phyloP scores from a whole-genome alignment of 2,113 vertebrate species.

The Festucalex cinctus region DNA sequence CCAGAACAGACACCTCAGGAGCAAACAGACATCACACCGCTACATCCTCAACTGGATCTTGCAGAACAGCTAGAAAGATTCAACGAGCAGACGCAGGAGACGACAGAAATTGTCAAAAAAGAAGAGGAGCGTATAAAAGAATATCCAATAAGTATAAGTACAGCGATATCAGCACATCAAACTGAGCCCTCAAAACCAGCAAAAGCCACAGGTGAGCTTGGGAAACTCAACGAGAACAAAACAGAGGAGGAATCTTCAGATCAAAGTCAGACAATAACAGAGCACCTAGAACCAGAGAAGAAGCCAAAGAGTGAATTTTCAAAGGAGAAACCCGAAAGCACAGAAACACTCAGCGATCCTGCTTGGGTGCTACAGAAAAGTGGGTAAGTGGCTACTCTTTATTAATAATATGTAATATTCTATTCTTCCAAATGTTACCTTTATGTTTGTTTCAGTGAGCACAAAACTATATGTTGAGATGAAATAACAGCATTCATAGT shows the following conservation, averaged over 20 bases:
- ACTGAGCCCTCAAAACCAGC: not conserved
- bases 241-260: constrained; percentile 6
- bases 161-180: not conserved
- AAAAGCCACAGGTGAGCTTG: constrained; percentile 6
- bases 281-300: constrained; percentile 18
- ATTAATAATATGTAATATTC: not conserved
- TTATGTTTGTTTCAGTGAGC: not conserved
- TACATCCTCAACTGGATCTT: constrained; percentile 20
- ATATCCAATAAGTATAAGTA: not conserved
- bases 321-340: constrained; percentile 29
- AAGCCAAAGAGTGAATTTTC: constrained; percentile 12
- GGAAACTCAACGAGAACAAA: constrained; percentile 10
- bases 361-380: constrained; percentile 40
- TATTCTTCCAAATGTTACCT: not conserved
- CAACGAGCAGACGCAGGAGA: constrained; percentile 12
- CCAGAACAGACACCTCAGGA: constrained; percentile 26
- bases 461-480: not conserved
- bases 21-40: constrained; percentile 19
- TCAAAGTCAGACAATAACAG: constrained; percentile 12
- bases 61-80: not conserved
- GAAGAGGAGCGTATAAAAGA: constrained; percentile 18
- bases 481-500: not conserved
- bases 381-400: constrained; percentile 41
- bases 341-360: constrained; percentile 17
- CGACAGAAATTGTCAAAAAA: constrained; percentile 16